Conservation (phyloP, 2,113 vertebrate species). For the Alligator sinensis region DNA sequence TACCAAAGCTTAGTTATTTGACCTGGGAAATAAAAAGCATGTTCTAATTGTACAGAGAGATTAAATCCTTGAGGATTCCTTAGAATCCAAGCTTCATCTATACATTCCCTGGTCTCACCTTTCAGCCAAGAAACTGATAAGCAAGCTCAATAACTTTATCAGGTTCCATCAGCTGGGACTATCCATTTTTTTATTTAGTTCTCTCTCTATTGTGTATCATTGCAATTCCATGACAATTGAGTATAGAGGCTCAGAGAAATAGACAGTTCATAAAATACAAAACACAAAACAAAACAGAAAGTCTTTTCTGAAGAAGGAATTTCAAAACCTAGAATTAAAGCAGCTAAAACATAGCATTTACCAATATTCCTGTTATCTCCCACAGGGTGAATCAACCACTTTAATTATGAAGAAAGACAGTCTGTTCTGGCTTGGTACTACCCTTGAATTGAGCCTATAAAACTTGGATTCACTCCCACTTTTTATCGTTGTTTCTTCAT, state of each 20-base stretch:
- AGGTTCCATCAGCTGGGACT: not conserved
- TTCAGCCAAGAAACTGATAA: not conserved
- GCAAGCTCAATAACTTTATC: not conserved
- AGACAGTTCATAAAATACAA: not conserved
- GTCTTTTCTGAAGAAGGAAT: not conserved
- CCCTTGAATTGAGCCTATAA: not conserved
- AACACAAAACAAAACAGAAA: not conserved
- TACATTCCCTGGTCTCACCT: not conserved
- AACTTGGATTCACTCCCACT: slow-evolving; percentile 13
- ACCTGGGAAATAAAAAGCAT: not conserved
- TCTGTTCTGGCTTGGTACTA: not conserved
- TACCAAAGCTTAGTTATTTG: not conserved
- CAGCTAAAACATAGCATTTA: not conserved
- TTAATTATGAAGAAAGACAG: slow-evolving; percentile 50
- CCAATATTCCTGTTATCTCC: not conserved
- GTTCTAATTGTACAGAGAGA: not conserved
- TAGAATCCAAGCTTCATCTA: rapidly evolving
- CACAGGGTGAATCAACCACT: not conserved
- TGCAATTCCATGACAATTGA: not conserved
- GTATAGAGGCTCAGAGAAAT: not conserved
- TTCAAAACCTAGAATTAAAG: slow-evolving; percentile 19
- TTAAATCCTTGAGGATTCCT: rapidly evolving
- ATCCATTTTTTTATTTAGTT: not conserved
- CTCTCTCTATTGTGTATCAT: not conserved
- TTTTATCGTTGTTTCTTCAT: not conserved